Evolutionary conservation across 2,113 vertebrate genomes (phyloP).

Genomic region (Zapornia atra): DNA sequence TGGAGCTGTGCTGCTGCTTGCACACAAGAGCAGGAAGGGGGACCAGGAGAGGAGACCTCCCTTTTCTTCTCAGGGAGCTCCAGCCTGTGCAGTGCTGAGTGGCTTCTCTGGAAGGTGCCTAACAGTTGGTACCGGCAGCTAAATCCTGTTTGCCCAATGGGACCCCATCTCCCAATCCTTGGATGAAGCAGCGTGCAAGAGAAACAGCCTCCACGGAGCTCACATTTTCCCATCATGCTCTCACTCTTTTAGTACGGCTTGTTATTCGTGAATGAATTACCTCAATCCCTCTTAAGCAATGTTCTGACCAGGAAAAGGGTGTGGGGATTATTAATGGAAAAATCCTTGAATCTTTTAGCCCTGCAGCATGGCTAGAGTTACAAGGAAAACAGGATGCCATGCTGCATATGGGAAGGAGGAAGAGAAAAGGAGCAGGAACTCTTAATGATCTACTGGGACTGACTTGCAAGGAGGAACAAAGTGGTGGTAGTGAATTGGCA

Average conservation of each 20-base stretch:
- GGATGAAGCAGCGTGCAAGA: rapidly evolving
- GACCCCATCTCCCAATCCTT: background rate
- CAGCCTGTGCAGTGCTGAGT: background rate
- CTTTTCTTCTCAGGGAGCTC: background rate
- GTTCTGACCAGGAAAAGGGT: constrained; percentile 65
- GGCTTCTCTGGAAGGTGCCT: background rate
- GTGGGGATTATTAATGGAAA: constrained; percentile 70
- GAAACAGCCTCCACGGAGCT: background rate
- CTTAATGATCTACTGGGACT: background rate
- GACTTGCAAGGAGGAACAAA: constrained; percentile 1
- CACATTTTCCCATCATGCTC: background rate
- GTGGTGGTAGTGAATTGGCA: background rate
- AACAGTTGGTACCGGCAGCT: background rate
- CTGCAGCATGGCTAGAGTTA: constrained; percentile 19
- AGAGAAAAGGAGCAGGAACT: constrained; percentile 32
- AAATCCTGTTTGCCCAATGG: background rate
- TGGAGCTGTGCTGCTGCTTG: background rate
- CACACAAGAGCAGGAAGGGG: rapidly evolving
- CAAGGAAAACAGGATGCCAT: constrained; percentile 67
- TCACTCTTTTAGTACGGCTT: background rate
- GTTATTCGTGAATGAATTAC: constrained; percentile 73
- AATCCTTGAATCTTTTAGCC: constrained; percentile 67
- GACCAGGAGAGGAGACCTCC: rapidly evolving
- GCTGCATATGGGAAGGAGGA: background rate
- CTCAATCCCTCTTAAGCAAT: constrained; percentile 65